Evolutionary conservation across 1,140 invertebrate species (phyloP).

Genomic region (Rhizoglyphus robini): DNA sequence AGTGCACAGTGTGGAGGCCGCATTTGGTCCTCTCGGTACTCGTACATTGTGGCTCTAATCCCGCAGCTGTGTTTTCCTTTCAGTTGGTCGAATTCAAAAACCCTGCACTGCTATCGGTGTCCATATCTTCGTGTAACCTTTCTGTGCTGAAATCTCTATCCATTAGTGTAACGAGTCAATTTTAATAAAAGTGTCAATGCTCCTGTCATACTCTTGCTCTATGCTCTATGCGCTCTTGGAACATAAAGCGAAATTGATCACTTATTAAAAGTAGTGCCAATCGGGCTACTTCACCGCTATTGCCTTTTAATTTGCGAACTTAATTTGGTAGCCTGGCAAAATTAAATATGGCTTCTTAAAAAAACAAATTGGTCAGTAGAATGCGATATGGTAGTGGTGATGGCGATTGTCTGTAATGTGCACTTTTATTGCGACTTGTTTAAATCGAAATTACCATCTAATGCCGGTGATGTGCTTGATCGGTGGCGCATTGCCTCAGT

Average conservation of each 20-base stretch:
- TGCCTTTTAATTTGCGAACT: neutral
- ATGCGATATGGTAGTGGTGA: no score
- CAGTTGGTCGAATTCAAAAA: neutral
- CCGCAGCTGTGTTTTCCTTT: slow-evolving; percentile 1
- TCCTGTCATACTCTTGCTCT: neutral
- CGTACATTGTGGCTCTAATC: neutral
- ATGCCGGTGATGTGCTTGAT: neutral
- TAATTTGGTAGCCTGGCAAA: neutral
- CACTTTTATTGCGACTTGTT: slow-evolving; percentile 15
- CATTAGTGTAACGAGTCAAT: slow-evolving; percentile 15
- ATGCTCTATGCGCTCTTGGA: neutral
- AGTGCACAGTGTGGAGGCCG: no score
- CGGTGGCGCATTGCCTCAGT: no score
- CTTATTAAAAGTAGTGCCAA: neutral
- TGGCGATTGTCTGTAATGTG: neutral
- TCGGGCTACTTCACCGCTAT: neutral
- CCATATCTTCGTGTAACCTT: neutral
- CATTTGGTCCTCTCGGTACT: slow-evolving; percentile 1
- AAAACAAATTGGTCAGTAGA: neutral
- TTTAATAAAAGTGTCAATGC: slow-evolving; percentile 1
- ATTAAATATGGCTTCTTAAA: neutral
- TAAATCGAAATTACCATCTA: slow-evolving; percentile 9
- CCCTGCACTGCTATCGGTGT: neutral
- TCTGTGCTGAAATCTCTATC: neutral
- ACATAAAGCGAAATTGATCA: neutral